Percentiles rank a stretch among this genome's conserved stretches.
phyloP scores from a whole-genome alignment of 2,888 invertebrate genomes.

The Caenorhabditis becei region DNA sequence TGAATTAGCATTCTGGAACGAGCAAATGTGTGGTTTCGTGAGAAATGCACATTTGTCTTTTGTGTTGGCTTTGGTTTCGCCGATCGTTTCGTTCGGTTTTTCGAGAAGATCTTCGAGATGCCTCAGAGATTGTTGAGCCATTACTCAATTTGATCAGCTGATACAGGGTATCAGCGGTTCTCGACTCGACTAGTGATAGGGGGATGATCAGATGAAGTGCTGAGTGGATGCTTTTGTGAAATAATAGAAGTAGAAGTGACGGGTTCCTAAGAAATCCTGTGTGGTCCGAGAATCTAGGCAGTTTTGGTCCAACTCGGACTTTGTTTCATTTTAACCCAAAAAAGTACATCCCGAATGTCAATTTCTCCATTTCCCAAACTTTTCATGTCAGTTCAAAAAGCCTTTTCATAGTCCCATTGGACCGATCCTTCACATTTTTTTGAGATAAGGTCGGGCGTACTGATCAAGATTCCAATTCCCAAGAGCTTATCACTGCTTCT shows the following conservation, averaged over 20 bases:
- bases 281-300: too few species aligned
- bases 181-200: background rate
- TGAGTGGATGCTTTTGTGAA: too few species aligned
- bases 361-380: background rate
- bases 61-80: background rate
- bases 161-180: background rate
- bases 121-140: background rate
- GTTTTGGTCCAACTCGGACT: too few species aligned
- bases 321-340: too few species aligned
- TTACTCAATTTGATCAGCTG: background rate
- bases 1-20: conserved; percentile 1
- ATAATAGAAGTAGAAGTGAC: too few species aligned
- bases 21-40: background rate
- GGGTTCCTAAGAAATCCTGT: too few species aligned
- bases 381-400: background rate
- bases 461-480: too few species aligned
- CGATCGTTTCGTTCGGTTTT: background rate
- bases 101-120: background rate
- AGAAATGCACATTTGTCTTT: background rate
- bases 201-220: background rate
- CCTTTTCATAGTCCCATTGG: background rate
- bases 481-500: too few species aligned
- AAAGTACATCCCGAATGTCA: too few species aligned
- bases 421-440: background rate
- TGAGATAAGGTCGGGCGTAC: background rate